These are phyloP conservation scores for Salvelinus sp. DNA, from an alignment of 2,113 vertebrate species.

Conservation along the genomic window DNA sequence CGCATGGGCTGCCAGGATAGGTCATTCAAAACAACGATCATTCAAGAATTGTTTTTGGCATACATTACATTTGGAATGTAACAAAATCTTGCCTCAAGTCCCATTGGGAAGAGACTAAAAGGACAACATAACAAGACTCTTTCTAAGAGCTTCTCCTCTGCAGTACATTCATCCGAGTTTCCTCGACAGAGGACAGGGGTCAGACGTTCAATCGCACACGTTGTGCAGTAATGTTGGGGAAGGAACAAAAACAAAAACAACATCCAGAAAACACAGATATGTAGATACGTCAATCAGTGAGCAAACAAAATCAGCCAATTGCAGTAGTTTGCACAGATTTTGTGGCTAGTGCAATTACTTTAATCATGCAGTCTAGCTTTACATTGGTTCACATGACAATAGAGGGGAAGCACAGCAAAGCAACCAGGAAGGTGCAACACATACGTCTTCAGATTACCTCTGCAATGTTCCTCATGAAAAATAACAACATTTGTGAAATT, in stretches of 20 bases:
- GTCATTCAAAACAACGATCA: conserved; percentile 2
- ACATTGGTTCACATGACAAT: conserved; percentile 70
- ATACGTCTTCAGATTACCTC: conserved; percentile 50
- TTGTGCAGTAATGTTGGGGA: conserved; percentile 42
- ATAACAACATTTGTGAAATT: conserved; percentile 41
- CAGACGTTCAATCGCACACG: conserved; percentile 36
- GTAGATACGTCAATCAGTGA: conserved; percentile 62
- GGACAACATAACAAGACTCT: conserved; percentile 24
- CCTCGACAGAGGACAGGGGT: conserved; percentile 27
- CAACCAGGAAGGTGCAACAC: conserved; percentile 64
- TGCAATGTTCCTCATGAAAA: conserved; percentile 49
- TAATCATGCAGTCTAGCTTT: conserved; percentile 68
- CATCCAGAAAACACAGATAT: conserved; percentile 51
- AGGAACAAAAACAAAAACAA: conserved; percentile 60
- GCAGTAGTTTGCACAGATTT: conserved; percentile 64
- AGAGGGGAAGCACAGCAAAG: conserved; percentile 69
- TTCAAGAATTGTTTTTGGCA: neutral
- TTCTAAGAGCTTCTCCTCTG: conserved; percentile 26
- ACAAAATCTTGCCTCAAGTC: conserved; percentile 24
- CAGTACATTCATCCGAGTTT: conserved; percentile 53
- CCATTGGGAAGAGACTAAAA: conserved; percentile 17
- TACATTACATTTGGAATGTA: conserved; percentile 15
- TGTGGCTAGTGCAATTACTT: conserved; percentile 69
- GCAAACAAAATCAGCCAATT: conserved; percentile 60
- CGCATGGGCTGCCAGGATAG: no score